Evolutionary conservation across 2,797 vertebrate species (phyloP).

Genomic region (Podarcis siculus): DNA sequence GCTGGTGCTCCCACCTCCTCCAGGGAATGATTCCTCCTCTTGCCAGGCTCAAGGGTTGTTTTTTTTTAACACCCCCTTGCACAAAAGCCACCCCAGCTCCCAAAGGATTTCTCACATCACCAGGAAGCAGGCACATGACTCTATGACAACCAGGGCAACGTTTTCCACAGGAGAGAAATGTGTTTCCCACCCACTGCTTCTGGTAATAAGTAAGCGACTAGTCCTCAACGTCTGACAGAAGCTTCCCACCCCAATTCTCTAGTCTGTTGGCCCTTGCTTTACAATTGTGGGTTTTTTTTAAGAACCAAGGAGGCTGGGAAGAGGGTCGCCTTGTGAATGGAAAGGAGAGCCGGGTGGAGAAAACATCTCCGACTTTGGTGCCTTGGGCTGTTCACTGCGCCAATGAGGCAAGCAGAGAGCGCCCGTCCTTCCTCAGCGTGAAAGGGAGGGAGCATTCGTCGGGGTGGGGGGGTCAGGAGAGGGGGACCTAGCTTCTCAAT

Average conservation of each 20-base stretch:
- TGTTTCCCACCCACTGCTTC: background rate
- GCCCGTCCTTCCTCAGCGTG: background rate
- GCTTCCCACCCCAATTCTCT: too few relatives aligned
- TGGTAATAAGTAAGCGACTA: background rate
- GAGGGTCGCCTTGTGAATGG: background rate
- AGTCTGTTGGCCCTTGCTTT: too few relatives aligned
- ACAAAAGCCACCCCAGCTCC: background rate
- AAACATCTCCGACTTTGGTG: too few relatives aligned
- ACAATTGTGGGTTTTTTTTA: background rate
- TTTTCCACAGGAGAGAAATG: background rate
- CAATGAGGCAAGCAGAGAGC: background rate
- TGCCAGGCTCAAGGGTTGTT: background rate
- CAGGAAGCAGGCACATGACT: background rate
- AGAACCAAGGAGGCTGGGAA: background rate
- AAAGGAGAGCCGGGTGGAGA: background rate
- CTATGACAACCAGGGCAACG: background rate
- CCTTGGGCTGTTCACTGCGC: background rate
- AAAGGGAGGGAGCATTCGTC: fast-evolving
- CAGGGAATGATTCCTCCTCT: background rate
- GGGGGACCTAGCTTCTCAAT: background rate
- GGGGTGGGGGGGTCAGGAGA: too few relatives aligned
- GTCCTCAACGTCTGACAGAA: background rate
- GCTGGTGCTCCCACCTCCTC: background rate
- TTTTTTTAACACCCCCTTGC: too few relatives aligned
- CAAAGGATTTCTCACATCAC: background rate